Percentiles rank a stretch among this genome's conserved stretches.
These are phyloP conservation scores for Hemiscyllium ocellatum DNA, from an alignment of 2,113 vertebrate species.

Conservation along the genomic window DNA sequence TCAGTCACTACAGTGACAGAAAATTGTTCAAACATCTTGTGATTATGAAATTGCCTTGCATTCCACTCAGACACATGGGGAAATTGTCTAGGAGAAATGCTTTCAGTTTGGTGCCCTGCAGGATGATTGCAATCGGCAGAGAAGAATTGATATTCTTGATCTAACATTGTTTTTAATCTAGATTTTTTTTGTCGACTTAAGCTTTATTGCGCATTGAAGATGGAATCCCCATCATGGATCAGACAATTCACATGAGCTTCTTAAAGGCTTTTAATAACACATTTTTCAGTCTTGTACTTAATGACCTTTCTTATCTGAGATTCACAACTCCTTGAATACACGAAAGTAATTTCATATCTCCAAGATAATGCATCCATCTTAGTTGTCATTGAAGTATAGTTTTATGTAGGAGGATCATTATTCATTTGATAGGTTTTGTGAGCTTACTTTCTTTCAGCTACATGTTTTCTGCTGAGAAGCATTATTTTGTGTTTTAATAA, in stretches of 20 bases:
- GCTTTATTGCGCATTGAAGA: slow-evolving; percentile 49
- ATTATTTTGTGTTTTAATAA: slow-evolving; percentile 29
- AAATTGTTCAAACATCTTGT: slow-evolving; percentile 45
- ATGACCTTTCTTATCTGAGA: slow-evolving; percentile 31
- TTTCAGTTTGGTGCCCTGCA: slow-evolving; percentile 46
- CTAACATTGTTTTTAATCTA: slow-evolving; percentile 47
- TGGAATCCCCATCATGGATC: neutral
- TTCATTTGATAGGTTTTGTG: neutral
- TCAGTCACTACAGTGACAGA: slow-evolving; percentile 20
- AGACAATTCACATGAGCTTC: slow-evolving; percentile 20
- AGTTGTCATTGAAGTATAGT: slow-evolving; percentile 18
- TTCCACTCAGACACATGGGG: slow-evolving; percentile 40
- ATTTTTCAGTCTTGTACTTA: slow-evolving; percentile 23
- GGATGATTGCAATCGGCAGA: slow-evolving; percentile 46
- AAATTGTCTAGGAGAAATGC: slow-evolving; percentile 45
- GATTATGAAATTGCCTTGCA: slow-evolving; percentile 45
- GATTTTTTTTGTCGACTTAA: slow-evolving; percentile 52
- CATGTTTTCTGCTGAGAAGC: neutral
- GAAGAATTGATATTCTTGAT: slow-evolving; percentile 52
- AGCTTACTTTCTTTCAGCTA: slow-evolving; percentile 5
- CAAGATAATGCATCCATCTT: slow-evolving; percentile 36
- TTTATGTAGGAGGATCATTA: slow-evolving; percentile 15
- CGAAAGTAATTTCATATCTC: slow-evolving; percentile 31
- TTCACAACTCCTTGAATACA: slow-evolving; percentile 4
- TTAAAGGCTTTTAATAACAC: slow-evolving; percentile 28